Evolutionary conservation across 2,888 invertebrate genomes (phyloP), one percentile per base, ranked within the genome.

Genomic region (Brachyopa scutellaris): DNA sequence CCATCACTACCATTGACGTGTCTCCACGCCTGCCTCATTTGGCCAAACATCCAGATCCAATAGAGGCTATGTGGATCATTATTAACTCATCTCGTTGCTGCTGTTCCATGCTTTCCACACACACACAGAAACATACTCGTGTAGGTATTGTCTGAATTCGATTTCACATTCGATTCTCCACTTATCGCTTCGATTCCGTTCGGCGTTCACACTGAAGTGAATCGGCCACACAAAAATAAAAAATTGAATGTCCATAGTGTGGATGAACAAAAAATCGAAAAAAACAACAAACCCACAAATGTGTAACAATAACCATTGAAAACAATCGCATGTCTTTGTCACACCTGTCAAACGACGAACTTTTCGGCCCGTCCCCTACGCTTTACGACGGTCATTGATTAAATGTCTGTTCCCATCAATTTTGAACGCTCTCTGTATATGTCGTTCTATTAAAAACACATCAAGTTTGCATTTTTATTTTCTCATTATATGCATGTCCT

Each of bases 301-400:
- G 66, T 73, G 67, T 67, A 47, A 79, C 67, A 79, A 79, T 55
- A 38, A 47, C 53, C 59, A 23, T 73, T 49, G 53, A 33, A 61
- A 73, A 55, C 66, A 79, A 67, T 79, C 79, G 61, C 73, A 67
- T 79, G 79, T 67, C 61, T 33, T 59, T 79, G 79, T 61, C 79
- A 73, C 79, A 79, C 73, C 79, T 79, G 79, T 67, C 73, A 69
- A 69, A 47, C 55, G 67, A 53, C 29, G 51, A 31, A 59, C 66
- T 72, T 45, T 72, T 64, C 45, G 29, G 8, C 42, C 42, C 59
- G 29, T 26, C 4, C 51, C 42, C 51, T 23, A 17, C 42, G 26
- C 21, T 69, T 78, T 72, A 72, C 66, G 72, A 53, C 21, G 66
- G 53, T 29, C 72, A 59, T 78, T 66, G 78, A 78, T 78, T 59